Evolutionary conservation across 1,140 invertebrate species (phyloP), one percentile per base, ranked within the genome.

Genomic region (Cyclina sinensis): DNA sequence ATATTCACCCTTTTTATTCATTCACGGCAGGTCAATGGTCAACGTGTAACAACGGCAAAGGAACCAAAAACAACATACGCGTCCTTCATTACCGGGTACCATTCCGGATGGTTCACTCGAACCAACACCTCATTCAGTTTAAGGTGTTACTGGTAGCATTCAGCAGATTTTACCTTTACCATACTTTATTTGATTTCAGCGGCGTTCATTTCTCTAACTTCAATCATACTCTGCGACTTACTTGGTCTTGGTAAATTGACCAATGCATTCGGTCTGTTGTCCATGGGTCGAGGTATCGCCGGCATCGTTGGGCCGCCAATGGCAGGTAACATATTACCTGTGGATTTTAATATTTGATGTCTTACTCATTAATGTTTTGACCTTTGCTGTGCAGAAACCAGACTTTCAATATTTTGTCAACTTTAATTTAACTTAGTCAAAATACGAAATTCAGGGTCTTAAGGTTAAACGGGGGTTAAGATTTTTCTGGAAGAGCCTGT

Each of bases 121-220:
- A 4, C 18, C 9, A 62, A 27, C 21, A n/a, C 57, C 51, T 7
- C n/a, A 5, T 18, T 27, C 24, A 62, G 7, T n/a, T n/a, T 43
- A 43, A 43, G 43, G 43, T 43, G 43, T 43, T 14, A 43, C 14
- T 43, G 14, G 4, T 7, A 5, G 57, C 57, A 12, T 54, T 54
- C 51, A 14, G 14, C 14, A 43, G 43, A n/a, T n/a, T 43, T 7
- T 43, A 14, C 43, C 4, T 62, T 9, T 62, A 62, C 57, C 24
- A 35, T 70, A 32, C 65, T 37, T 70, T 81, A 21, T 73, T 24
- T 73, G 43, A 37, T 90, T 81, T 89, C 90, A 99, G 98, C 99
- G 90, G 99, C 99, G 54, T 99, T 99, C 95, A 99, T 99, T 91
- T 99, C 98, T 0, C 96, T 99, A 51, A 99, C 99, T 43, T 99